Conservation (phyloP, 2,113 vertebrate species). For the Prochilodus magdalenae region DNA sequence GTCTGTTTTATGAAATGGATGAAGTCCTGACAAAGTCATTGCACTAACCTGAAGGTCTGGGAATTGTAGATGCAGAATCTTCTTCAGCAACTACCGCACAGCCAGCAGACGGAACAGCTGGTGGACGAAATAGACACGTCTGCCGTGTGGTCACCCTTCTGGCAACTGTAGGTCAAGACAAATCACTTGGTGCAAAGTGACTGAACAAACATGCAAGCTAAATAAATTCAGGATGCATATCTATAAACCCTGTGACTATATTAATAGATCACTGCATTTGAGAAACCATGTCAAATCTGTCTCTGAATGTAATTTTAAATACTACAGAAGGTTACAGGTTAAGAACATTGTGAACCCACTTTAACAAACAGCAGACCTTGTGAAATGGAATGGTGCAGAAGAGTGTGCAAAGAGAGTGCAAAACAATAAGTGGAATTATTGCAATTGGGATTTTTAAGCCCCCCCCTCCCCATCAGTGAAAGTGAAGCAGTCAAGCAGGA, state of each 20-base stretch:
- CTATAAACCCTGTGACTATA: neutral
- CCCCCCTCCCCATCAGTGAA: slow-evolving; percentile 19
- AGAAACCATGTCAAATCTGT: neutral
- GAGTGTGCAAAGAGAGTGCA: neutral
- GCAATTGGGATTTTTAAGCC: slow-evolving; percentile 2
- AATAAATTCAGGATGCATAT: neutral
- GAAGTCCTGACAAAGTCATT: neutral
- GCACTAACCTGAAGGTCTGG: slow-evolving; percentile 66
- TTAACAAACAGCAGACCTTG: neutral
- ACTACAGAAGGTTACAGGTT: neutral
- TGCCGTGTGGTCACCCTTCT: slow-evolving; percentile 64
- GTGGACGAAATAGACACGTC: slow-evolving; percentile 64
- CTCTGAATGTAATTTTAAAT: neutral
- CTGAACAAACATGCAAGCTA: neutral
- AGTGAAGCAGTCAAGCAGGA: slow-evolving; percentile 19
- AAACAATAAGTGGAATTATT: neutral
- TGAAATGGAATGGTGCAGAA: neutral
- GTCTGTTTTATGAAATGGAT: too few relatives aligned
- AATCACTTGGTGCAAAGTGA: neutral
- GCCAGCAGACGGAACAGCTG: slow-evolving; percentile 13
- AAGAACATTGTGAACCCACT: neutral
- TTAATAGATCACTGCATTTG: neutral
- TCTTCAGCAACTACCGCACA: slow-evolving; percentile 7
- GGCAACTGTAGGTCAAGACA: slow-evolving; percentile 52
- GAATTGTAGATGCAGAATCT: slow-evolving; percentile 24